phyloP scores from a whole-genome alignment of 1,140 invertebrate species.

The Eumaeus atala region DNA sequence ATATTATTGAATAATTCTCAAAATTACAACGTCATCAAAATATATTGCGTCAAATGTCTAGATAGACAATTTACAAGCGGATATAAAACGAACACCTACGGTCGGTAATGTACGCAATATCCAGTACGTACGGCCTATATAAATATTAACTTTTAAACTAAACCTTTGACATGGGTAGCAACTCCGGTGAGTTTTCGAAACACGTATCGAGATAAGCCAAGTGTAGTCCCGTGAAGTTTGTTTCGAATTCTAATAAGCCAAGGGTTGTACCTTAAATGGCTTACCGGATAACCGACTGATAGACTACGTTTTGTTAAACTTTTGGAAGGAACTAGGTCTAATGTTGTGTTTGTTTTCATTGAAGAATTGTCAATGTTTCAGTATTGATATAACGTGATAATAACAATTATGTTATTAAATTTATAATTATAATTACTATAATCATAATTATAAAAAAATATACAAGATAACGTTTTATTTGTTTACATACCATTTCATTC shows the following conservation, averaged over 20 bases:
- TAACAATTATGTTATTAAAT: too few relatives aligned
- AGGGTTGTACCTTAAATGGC: constrained; percentile 26
- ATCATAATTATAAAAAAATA: too few relatives aligned
- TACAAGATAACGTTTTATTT: too few relatives aligned
- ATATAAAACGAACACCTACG: constrained; percentile 1
- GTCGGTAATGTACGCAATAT: constrained; percentile 5
- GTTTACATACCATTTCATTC: too few relatives aligned
- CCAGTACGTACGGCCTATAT: not conserved
- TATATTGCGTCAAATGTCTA: too few relatives aligned
- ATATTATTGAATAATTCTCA: too few relatives aligned
- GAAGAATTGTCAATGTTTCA: constrained; percentile 12
- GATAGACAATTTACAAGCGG: not conserved
- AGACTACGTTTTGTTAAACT: too few relatives aligned
- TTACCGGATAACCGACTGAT: constrained; percentile 14
- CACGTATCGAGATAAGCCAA: constrained; percentile 50
- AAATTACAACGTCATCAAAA: too few relatives aligned
- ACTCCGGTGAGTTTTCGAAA: constrained; percentile 28
- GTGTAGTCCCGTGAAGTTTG: constrained; percentile 55
- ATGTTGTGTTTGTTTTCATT: constrained; percentile 16
- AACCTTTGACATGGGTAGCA: constrained; percentile 29
- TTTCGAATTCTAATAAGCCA: constrained; percentile 62
- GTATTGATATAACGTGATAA: too few relatives aligned
- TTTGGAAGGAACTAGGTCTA: constrained; percentile 19
- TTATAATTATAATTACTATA: too few relatives aligned
- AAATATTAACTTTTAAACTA: constrained; percentile 17